Evolutionary conservation across 2,113 vertebrate genomes (phyloP).

Genomic region (Oceanites oceanicus): DNA sequence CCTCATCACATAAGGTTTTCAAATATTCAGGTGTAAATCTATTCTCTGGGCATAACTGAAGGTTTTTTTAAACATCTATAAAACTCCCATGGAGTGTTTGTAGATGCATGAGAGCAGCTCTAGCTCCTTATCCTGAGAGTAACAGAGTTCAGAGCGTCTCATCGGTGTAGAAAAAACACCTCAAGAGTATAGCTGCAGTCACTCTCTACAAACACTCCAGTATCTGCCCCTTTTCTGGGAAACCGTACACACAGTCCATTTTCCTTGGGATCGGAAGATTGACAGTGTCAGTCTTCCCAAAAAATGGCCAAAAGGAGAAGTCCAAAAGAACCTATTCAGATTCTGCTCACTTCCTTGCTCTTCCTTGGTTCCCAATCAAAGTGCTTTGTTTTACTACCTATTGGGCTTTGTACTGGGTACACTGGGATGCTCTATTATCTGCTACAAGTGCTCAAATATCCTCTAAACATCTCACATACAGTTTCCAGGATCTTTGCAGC

Average conservation of each 20-base stretch:
- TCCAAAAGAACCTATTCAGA: background rate
- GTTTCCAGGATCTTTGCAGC: background rate
- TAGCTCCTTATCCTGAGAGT: background rate
- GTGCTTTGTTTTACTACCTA: background rate
- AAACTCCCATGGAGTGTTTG: background rate
- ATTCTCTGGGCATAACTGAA: background rate
- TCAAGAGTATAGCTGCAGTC: background rate
- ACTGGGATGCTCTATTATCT: background rate
- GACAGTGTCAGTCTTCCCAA: background rate
- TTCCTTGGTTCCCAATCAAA: background rate
- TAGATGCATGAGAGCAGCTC: background rate
- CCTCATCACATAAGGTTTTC: background rate
- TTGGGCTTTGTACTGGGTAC: background rate
- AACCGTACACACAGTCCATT: background rate
- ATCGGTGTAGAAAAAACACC: background rate
- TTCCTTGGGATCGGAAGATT: background rate
- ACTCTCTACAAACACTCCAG: background rate
- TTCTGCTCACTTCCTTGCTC: background rate
- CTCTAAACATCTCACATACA: background rate
- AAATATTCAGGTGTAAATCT: background rate
- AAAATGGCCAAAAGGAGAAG: background rate
- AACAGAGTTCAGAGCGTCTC: background rate
- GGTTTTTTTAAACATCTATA: background rate
- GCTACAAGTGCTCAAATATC: background rate
- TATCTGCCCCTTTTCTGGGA: background rate